These are phyloP conservation scores for Cydia splendana DNA, from an alignment of 1,140 invertebrate genomes.

Conservation along the genomic window DNA sequence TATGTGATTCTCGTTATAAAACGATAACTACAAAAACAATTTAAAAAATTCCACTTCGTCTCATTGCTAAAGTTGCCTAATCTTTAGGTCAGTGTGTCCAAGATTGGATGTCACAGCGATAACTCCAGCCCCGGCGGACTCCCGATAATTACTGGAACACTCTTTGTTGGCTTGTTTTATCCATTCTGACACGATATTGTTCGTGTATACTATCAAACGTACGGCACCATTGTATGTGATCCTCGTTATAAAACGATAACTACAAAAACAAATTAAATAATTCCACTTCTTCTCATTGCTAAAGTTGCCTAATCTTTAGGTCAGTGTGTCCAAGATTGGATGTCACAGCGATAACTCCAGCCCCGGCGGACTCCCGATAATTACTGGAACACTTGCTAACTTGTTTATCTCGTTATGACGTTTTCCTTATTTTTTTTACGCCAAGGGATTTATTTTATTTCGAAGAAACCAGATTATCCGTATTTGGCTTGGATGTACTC, in stretches of 20 bases:
- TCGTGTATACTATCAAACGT: no score
- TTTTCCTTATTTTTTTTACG: conserved; percentile 10
- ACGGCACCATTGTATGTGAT: no score
- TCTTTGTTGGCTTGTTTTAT: background rate
- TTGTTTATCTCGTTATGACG: conserved; percentile 14
- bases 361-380: conserved; percentile 8
- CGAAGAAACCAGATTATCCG: background rate
- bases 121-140: conserved; percentile 28
- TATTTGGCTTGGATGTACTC: background rate
- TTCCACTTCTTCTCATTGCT: no score
- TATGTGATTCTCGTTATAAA: no score
- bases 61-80: background rate
- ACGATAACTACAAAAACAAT: no score
- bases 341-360: conserved; percentile 38
- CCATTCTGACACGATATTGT: no score
- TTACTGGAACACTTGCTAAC: background rate
- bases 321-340: conserved; percentile 33
- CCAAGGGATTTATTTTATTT: background rate
- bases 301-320: background rate
- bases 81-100: background rate
- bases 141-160: conserved; percentile 13
- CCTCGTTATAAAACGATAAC: no score
- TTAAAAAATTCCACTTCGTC: no score
- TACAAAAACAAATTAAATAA: no score
- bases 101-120: conserved; percentile 38